Base-by-base conservation (phyloP, 1,140 invertebrate species). In the Dendroctonus valens region DNA sequence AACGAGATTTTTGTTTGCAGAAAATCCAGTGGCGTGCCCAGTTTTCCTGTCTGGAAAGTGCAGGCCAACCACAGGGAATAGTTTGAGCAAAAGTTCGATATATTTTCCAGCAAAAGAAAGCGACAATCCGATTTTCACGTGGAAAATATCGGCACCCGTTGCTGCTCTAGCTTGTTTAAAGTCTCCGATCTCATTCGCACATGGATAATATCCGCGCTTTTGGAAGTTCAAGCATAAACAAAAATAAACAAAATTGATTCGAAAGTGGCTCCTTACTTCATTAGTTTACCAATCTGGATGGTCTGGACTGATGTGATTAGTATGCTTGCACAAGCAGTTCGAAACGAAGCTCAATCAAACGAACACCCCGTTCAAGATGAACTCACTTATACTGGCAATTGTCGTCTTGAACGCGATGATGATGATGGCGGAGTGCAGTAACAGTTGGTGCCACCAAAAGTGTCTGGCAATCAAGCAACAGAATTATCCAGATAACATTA, bases 181-280 rank as follows among this genome's bases (percentile, higher is more conserved):
- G 26, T 26, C 26, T 26, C 26, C 26, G 26, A 26, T 26, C 40
- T 26, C 50, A 7, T 39, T 58, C 46, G 48, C 59, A 61, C 42
- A 40, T 61, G 59, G 59, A 51, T 61, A 14, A 48, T 61, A 51
- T 61, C 59, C 59, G 59, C 39, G 38, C 38, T 52, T 61, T 61
- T 41, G 49, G 41, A 55, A 41, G 41, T 49, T 64, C 9, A 46
- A 8, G 55, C 41, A 7, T 46, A 64, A 64, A 64, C 61, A 64
- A 64, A 52, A 64, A 64, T 64, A 64, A 14, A 64, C 61, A 57
- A 64, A 55, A 12, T 54, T 64, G 49, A 64, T 57, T 64, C 48
- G 40, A 61, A 60, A 50, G 44, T 60, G 59, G 59, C 46, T 60
- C 48, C 44, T 14, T 52, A 15, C 59, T 9, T 51, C 49, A 12